Evolutionary conservation across 2,888 invertebrate species (phyloP), one percentile per base, ranked within the genome.

Genomic region (Acanthosoma haemorrhoidale): DNA sequence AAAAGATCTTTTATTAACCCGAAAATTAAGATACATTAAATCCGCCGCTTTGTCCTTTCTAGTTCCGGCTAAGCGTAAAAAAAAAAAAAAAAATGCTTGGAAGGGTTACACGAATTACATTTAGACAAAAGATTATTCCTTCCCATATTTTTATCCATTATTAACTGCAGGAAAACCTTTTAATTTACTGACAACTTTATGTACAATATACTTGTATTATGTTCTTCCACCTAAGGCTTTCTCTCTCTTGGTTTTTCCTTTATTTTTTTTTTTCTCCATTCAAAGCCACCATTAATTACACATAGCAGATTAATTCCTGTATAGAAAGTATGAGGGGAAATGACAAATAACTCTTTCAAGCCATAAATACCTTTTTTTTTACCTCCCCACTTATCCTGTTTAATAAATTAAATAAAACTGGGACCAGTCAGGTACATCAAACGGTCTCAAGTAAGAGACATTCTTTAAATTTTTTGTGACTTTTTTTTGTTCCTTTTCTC

Each of bases 141-240:
- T 51, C 51, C 13, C 51, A 51, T 51, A 51, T 51, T 51, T 51
- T 25, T 25, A 51, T 51, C n/a, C 51, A 51, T 51, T 51, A 25
- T 25, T 51, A 25, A 51, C 51, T 13, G n/a, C 51, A 51, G 51
- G 51, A 51, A 25, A 25, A 51, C 21, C 25, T 51, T 25, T 25
- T 51, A 25, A 13, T 13, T 51, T 25, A 18, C 2, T 21, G 51
- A n/a, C 13, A n/a, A 3, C 51, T 51, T 51, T 51, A 51, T 21
- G 43, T 13, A 13, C 43, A 43, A 43, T 43, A 21, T 43, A 43
- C 25, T 51, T 13, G 25, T 6, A n/a, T n/a, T n/a, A n/a, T n/a
- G n/a, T n/a, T n/a, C n/a, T n/a, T n/a, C n/a, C n/a, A n/a, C n/a
- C n/a, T n/a, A n/a, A n/a, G n/a, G n/a, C n/a, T n/a, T n/a, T n/a